phyloP scores from a whole-genome alignment of 1,140 invertebrate species.

The Parasteatoda tepidariorum region DNA sequence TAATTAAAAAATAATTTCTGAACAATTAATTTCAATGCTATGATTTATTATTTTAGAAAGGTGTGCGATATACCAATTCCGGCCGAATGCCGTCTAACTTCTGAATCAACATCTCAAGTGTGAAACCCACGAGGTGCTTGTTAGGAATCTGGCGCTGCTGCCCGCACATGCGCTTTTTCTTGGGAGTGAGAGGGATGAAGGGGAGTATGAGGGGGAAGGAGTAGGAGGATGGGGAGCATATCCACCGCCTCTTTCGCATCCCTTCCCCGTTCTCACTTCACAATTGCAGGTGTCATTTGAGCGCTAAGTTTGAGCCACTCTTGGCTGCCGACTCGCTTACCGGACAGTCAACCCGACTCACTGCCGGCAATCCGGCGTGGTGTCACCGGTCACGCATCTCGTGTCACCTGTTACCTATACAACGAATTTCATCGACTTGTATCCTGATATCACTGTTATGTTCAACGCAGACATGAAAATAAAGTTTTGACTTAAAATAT shows the following conservation, averaged over 20 bases:
- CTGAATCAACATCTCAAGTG: slow-evolving; percentile 32
- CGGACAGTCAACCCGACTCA: not conserved
- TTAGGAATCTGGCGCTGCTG: not conserved
- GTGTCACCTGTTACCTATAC: not conserved
- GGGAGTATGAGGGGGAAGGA: not conserved
- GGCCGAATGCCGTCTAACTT: slow-evolving; percentile 5
- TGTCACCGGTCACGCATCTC: not conserved
- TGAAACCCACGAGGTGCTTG: slow-evolving; percentile 42
- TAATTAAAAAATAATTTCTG: too few species aligned
- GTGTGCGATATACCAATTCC: slow-evolving; percentile 20
- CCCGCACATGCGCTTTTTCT: slow-evolving; percentile 24
- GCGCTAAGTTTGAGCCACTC: slow-evolving; percentile 29
- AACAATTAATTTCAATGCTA: too few species aligned
- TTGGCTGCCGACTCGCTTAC: not conserved
- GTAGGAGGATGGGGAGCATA: not conserved
- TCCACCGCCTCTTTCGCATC: not conserved
- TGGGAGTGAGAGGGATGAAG: not conserved
- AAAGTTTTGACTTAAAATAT: too few species aligned
- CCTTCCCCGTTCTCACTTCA: slow-evolving; percentile 23
- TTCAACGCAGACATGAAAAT: too few species aligned
- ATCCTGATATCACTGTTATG: too few species aligned
- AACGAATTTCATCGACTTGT: too few species aligned
- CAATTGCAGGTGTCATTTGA: slow-evolving; percentile 53
- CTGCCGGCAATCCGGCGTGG: not conserved
- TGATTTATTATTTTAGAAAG: too few species aligned